Evolutionary conservation across 2,888 invertebrate species (phyloP).

Genomic region (Drosophila paramelanica): DNA sequence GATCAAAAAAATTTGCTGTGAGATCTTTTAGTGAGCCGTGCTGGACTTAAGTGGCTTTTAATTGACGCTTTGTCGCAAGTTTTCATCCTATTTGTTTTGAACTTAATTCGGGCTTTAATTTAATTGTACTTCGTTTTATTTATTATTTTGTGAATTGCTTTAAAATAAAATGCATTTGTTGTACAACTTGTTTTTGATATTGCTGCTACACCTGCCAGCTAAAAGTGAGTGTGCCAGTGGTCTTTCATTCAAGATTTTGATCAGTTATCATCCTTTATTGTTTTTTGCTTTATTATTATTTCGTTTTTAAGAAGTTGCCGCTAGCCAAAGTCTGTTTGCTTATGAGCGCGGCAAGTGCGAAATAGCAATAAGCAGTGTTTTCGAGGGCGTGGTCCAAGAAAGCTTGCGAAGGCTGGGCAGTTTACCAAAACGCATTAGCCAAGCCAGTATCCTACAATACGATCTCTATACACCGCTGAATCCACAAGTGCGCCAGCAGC

Average conservation of each 20-base stretch:
- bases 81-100: slow-evolving; percentile 14
- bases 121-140: slow-evolving; percentile 8
- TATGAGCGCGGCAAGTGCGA: slow-evolving; percentile 78
- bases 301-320: slow-evolving; percentile 8
- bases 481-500: slow-evolving; percentile 62
- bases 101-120: slow-evolving; percentile 18
- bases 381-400: slow-evolving; percentile 64
- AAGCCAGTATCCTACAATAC: slow-evolving; percentile 65
- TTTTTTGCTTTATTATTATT: slow-evolving; percentile 2
- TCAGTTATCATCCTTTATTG: slow-evolving; percentile 8
- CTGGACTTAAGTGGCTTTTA: slow-evolving; percentile 39
- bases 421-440: slow-evolving; percentile 41
- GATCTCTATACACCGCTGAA: slow-evolving; percentile 80
- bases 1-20: slow-evolving; percentile 40
- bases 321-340: slow-evolving; percentile 50
- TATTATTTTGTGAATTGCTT: background rate
- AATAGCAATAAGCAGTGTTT: slow-evolving; percentile 60
- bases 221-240: slow-evolving; percentile 43
- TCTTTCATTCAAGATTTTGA: background rate
- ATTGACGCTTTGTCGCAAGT: slow-evolving; percentile 37
- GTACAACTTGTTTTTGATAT: slow-evolving; percentile 14
- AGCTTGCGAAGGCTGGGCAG: slow-evolving; percentile 60
- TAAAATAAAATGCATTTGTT: slow-evolving; percentile 34
- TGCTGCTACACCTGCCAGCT: slow-evolving; percentile 20
- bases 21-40: slow-evolving; percentile 44